Evolutionary conservation across 2,888 invertebrate genomes (phyloP).

Genomic region (Acanthosepion esculentum): DNA sequence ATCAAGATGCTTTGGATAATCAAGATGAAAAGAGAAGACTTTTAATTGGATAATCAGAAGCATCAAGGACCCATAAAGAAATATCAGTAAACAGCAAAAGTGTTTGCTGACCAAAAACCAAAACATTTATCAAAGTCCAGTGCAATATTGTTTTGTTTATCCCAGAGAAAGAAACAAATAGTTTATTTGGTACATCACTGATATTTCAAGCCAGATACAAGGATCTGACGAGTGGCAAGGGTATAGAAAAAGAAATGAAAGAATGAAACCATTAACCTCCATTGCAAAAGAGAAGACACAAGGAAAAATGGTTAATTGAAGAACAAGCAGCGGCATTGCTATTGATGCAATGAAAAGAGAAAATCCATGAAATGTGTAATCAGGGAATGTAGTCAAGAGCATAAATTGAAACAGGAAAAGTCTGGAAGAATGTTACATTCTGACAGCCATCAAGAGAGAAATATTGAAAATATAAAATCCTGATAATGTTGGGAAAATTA

Average conservation of each 20-base stretch:
- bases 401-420: background rate
- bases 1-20: background rate
- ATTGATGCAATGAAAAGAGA: background rate
- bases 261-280: background rate
- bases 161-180: background rate
- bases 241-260: background rate
- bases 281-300: background rate
- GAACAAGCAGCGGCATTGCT: background rate
- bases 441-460: too few species aligned
- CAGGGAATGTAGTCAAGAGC: background rate
- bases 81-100: background rate
- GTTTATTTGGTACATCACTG: background rate
- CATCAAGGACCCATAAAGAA: background rate
- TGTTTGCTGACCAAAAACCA: background rate
- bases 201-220: background rate
- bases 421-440: background rate
- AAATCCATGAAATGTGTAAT: background rate
- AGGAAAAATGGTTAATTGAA: background rate
- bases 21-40: background rate
- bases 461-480: too few species aligned
- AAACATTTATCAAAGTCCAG: background rate
- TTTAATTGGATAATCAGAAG: background rate
- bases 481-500: too few species aligned
- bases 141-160: background rate
- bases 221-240: background rate